phyloP scores from a whole-genome alignment of 2,797 vertebrate genomes.

The Diceros bicornis region DNA sequence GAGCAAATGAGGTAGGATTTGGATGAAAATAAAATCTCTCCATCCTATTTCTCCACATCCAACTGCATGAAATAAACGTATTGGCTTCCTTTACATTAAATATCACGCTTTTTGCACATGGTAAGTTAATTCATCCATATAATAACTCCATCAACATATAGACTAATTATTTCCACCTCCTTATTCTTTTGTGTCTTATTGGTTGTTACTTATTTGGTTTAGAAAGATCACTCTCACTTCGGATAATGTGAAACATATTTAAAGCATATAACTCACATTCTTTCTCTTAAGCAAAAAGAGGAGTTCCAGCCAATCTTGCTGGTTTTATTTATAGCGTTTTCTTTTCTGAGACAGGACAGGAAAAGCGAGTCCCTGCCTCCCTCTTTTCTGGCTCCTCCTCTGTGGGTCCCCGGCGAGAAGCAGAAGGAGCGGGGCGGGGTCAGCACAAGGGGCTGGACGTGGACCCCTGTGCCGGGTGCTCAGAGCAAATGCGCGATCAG shows the following conservation, averaged over 20 bases:
- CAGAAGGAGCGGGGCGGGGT: constrained; percentile 62
- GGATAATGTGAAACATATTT: constrained; percentile 25
- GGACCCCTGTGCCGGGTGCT: constrained; percentile 85
- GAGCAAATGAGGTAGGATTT: background rate
- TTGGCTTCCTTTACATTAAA: background rate
- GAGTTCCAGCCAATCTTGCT: constrained; percentile 55
- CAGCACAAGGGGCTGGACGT: constrained; percentile 71
- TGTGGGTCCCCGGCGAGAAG: constrained; percentile 68
- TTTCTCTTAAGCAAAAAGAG: constrained; percentile 20
- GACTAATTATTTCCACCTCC: background rate
- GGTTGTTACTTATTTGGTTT: background rate
- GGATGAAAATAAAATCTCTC: background rate
- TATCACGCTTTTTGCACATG: background rate
- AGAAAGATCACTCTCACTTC: background rate
- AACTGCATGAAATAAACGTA: background rate
- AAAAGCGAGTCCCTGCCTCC: constrained; percentile 36
- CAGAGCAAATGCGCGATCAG: constrained; percentile 88
- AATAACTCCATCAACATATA: rapidly evolving
- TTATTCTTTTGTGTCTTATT: rapidly evolving
- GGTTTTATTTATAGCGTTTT: constrained; percentile 79
- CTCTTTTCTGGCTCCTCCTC: constrained; percentile 76
- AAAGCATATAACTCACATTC: background rate
- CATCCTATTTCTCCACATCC: background rate
- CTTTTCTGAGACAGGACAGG: constrained; percentile 75
- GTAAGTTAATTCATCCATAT: background rate